These are phyloP conservation scores for Drosophila asahinai DNA, from an alignment of 1,140 invertebrate species.

Conservation along the genomic window DNA sequence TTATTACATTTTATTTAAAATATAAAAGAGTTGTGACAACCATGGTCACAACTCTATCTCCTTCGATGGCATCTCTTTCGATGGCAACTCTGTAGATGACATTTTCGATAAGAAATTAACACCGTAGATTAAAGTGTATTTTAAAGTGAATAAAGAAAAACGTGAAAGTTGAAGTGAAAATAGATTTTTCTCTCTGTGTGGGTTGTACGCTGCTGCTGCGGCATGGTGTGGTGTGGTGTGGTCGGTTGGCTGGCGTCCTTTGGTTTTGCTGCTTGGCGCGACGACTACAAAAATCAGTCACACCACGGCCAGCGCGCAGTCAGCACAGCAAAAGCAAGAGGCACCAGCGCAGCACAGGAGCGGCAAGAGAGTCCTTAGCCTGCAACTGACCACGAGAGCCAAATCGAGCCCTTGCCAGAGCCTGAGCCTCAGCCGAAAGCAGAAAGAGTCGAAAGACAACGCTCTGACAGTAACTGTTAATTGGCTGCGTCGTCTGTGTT, in stretches of 20 bases:
- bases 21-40: too few relatives aligned
- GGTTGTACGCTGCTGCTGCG: background rate
- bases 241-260: constrained; percentile 27
- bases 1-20: too few relatives aligned
- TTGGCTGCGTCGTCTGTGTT: constrained; percentile 1
- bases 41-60: too few relatives aligned
- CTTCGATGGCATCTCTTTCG: background rate
- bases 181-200: background rate
- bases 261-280: constrained; percentile 17
- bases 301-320: constrained; percentile 67
- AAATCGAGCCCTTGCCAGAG: constrained; percentile 1
- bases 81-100: too few relatives aligned
- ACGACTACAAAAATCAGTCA: constrained; percentile 48
- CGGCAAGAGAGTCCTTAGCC: constrained; percentile 16
- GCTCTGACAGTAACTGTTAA: constrained; percentile 6
- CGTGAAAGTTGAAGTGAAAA: background rate
- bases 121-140: too few relatives aligned
- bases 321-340: constrained; percentile 40
- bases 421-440: background rate
- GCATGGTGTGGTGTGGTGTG: constrained; percentile 1
- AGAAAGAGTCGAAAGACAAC: background rate
- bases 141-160: background rate
- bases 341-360: constrained; percentile 6
- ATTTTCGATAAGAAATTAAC: too few relatives aligned
- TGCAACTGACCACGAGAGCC: constrained; percentile 41